These are phyloP conservation scores for Nomada fucata DNA, from an alignment of 2,888 invertebrate species.

Conservation along the genomic window DNA sequence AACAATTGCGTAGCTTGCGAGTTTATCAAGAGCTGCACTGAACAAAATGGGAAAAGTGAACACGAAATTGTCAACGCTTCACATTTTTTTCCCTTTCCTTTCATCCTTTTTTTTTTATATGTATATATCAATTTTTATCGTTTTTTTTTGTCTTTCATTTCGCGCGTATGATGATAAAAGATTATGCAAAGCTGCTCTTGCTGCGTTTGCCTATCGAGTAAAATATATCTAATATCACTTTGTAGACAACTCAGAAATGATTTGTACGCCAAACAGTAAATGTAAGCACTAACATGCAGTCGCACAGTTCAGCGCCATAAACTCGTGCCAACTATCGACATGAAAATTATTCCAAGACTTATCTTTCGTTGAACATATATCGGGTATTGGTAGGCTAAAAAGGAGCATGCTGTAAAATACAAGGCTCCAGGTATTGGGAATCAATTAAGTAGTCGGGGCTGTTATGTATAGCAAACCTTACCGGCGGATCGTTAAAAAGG, in stretches of 20 bases:
- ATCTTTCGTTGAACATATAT: conserved; percentile 72
- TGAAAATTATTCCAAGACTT: conserved; percentile 71
- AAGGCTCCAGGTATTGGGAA: conserved; percentile 76
- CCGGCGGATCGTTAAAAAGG: conserved; percentile 13
- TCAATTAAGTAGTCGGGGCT: conserved; percentile 75
- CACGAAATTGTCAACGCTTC: conserved; percentile 17
- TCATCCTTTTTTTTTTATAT: background rate
- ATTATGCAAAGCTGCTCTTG: conserved; percentile 60
- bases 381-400: conserved; percentile 68
- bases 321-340: conserved; percentile 81
- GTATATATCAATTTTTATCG: background rate
- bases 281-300: conserved; percentile 81
- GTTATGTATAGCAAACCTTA: conserved; percentile 73
- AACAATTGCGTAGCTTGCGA: conserved; percentile 53
- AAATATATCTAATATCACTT: conserved; percentile 61
- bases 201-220: conserved; percentile 67
- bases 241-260: conserved; percentile 65
- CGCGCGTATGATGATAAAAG: conserved; percentile 43
- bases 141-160: conserved; percentile 6
- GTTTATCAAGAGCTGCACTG: conserved; percentile 65
- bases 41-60: conserved; percentile 47
- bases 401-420: conserved; percentile 80
- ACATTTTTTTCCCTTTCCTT: conserved; percentile 5
- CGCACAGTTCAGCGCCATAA: conserved; percentile 79
- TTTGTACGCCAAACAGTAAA: conserved; percentile 74